A percentile compares a stretch with the other conserved stretches of the same genome.
Evolutionary conservation across 2,113 vertebrate species (phyloP).

Genomic region (Hyperoodon ampullatus): DNA sequence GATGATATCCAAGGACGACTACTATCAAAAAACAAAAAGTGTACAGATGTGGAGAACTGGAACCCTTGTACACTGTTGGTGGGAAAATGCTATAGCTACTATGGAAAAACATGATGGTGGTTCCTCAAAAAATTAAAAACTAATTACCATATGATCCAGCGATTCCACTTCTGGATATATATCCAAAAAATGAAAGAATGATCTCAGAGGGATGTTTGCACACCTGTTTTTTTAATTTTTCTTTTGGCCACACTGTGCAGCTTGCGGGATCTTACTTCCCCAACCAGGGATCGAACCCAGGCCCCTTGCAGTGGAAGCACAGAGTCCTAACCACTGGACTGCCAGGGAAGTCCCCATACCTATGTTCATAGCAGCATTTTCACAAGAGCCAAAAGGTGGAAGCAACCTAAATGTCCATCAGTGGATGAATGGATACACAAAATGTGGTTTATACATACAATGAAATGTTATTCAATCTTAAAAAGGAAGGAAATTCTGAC

Average conservation of each 20-base stretch:
- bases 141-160: background rate
- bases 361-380: background rate
- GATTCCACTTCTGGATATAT: background rate
- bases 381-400: background rate
- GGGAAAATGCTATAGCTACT: background rate
- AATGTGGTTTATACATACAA: background rate
- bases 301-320: background rate
- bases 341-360: background rate
- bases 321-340: background rate
- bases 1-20: background rate
- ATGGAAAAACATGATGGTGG: background rate
- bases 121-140: background rate
- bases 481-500: background rate
- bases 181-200: background rate
- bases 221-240: fast-evolving
- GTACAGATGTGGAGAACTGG: background rate
- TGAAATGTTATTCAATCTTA: background rate
- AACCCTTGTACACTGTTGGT: background rate
- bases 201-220: background rate
- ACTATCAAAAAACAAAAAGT: background rate
- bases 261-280: background rate
- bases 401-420: background rate
- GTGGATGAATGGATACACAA: background rate
- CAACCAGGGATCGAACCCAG: background rate
- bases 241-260: background rate